Evolutionary conservation across 1,140 invertebrate genomes (phyloP), one percentile per base, ranked within the genome.

Genomic region (Dreissena rostriformis): DNA sequence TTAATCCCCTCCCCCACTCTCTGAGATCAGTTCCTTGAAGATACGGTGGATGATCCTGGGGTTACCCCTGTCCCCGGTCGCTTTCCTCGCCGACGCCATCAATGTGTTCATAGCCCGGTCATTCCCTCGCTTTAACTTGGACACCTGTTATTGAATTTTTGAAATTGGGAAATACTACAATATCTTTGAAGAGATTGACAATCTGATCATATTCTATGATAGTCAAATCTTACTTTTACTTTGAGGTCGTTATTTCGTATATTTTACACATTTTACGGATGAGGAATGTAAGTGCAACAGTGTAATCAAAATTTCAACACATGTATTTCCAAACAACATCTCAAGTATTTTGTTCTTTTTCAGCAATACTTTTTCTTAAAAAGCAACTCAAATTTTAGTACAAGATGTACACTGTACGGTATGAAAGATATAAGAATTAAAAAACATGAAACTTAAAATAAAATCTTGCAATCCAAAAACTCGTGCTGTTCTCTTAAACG

Each of bases 111-210:
- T 75, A n/a, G 71, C 80, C 29, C 70, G 57, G 15, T 15, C 17
- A 6, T 82, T 82, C 26, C 80, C 80, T 57, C 51, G 63, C 70
- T 81, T 81, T 1, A 63, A 57, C 63, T 81, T 81, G 26, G 66
- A n/a, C 19, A 81, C 79, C 79, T 82, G 49, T 22, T 67, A 67
- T 63, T 10, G 55, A 53, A 55, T 55, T 17, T 51, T 12, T n/a
- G 28, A 79, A 19, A 70, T 8, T 70, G 1, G 24, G 39, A 5
- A 28, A 28, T 61, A n/a, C n/a, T 61, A n/a, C 55, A 11, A 71
- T 28, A 7, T 1, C 22, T 28, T 52, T 17, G 14, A 72, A 49
- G 49, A 49, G 22, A 49, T 22, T 49, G 22, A 17, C 22, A 5
- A 4, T 12, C 29, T 15, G 11, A 72, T 22, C 6, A 12, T 39